A percentile compares a stretch with the other conserved stretches of the same genome.
These are phyloP conservation scores for Tipula lateralis DNA, from an alignment of 2,888 invertebrate genomes.

Conservation along the genomic window DNA sequence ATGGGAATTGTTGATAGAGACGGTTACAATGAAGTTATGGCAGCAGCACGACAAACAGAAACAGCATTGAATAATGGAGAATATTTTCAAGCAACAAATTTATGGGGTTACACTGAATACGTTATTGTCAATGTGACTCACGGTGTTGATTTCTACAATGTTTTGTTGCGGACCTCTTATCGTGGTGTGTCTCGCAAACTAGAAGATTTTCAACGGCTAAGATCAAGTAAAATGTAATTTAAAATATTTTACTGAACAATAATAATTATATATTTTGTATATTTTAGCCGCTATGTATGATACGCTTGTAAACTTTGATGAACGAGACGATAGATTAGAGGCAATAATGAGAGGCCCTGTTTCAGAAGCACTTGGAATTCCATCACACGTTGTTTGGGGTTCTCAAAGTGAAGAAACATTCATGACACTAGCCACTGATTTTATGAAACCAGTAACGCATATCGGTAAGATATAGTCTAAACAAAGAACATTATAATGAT, in stretches of 20 bases:
- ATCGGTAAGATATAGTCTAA: conserved; percentile 51
- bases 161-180: conserved; percentile 51
- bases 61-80: conserved; percentile 54
- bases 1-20: conserved; percentile 65
- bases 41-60: conserved; percentile 55
- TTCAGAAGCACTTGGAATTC: conserved; percentile 60
- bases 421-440: conserved; percentile 56
- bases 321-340: conserved; percentile 44
- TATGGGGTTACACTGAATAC: conserved; percentile 62
- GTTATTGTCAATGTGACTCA: conserved; percentile 59
- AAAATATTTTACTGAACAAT: background rate
- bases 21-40: conserved; percentile 59
- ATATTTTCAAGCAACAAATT: conserved; percentile 57
- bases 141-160: conserved; percentile 77
- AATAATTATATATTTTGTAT: background rate
- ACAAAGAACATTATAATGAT: background rate
- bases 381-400: conserved; percentile 62
- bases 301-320: conserved; percentile 46
- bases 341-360: conserved; percentile 69
- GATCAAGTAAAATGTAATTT: background rate
- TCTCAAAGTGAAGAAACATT: conserved; percentile 59
- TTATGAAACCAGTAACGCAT: conserved; percentile 74
- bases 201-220: background rate
- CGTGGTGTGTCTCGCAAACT: background rate
- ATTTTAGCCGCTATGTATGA: conserved; percentile 38